Evolutionary conservation across 2,797 vertebrate species (phyloP), one percentile per base, ranked within the genome.

Genomic region (Sebastes ruberrimus): DNA sequence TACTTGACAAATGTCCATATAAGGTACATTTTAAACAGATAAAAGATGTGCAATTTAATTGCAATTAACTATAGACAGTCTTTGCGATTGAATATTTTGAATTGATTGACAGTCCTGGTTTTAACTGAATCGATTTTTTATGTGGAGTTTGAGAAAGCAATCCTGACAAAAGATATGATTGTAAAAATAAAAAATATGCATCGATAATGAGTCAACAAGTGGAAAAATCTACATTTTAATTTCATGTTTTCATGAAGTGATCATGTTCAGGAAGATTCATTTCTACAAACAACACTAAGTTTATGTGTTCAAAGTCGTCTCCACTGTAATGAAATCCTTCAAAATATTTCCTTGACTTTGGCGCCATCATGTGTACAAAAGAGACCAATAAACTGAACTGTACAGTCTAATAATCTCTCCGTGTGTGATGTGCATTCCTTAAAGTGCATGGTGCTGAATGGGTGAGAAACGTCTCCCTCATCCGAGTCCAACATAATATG

Each of bases 311-410:
- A 27, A 73, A 38, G 14, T 13, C 6, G 1, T 42, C 22, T 35
- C 4, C 11, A 8, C 8, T 61, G 52, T 2, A 16, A 10, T 18
- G 5, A 61, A 71, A 57, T 20, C n/a, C 65, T 66, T 59, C 22
- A 62, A 33, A 52, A 55, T 11, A 79, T 75, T 67, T 82, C 38
- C 16, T 84, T 76, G 83, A 46, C 65, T 92, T 70, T 88, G 85
- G 90, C 90, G 82, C 94, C 95, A 92, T 66, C 93, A 1, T 90
- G 94, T 94, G 95, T 86, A 74, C 74, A 84, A 76, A 75, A 49
- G 3, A 74, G 2, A 66, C 5, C 11, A 83, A 67, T 63, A 84
- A 76, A 74, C 57, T n/a, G 30, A 5, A 49, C 7, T 7, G 1
- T 14, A n/a, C 14, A 42, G 27, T 35, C 0, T 0, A 18, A 42